Evolutionary conservation across 2,797 vertebrate genomes (phyloP).

Genomic region (Halcyon chelicuti): DNA sequence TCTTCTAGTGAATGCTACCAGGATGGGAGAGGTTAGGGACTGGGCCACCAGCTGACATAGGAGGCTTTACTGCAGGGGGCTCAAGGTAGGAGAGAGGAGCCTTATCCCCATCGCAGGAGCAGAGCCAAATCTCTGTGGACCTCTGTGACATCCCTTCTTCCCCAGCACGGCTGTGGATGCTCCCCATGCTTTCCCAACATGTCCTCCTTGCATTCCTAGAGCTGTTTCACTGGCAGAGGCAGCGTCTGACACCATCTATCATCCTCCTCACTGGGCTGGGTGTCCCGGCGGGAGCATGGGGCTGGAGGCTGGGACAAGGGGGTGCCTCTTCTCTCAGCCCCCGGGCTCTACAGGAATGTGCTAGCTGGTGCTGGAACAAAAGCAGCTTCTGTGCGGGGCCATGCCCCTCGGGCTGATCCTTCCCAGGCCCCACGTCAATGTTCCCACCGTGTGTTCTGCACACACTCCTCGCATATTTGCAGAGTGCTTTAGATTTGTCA

Average conservation of each 20-base stretch:
- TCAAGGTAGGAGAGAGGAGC: neutral
- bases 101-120: no score
- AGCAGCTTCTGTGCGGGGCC: slow-evolving; percentile 20
- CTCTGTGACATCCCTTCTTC: neutral
- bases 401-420: neutral
- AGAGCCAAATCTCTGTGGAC: neutral
- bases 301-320: slow-evolving; percentile 70
- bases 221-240: slow-evolving; percentile 27
- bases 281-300: slow-evolving; percentile 37
- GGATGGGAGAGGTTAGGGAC: neutral
- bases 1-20: neutral
- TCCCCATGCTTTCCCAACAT: neutral
- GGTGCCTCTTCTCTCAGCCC: slow-evolving; percentile 39
- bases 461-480: neutral
- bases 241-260: neutral
- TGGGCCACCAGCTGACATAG: neutral
- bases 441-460: neutral
- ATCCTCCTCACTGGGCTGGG: slow-evolving; percentile 19
- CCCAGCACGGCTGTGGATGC: fast-evolving
- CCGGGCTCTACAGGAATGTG: slow-evolving; percentile 72
- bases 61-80: neutral
- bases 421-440: neutral
- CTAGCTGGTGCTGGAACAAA: slow-evolving; percentile 73
- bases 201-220: slow-evolving; percentile 35
- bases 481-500: neutral